Evolutionary conservation across 2,113 vertebrate species (phyloP).

Genomic region (Mesocricetus auratus): DNA sequence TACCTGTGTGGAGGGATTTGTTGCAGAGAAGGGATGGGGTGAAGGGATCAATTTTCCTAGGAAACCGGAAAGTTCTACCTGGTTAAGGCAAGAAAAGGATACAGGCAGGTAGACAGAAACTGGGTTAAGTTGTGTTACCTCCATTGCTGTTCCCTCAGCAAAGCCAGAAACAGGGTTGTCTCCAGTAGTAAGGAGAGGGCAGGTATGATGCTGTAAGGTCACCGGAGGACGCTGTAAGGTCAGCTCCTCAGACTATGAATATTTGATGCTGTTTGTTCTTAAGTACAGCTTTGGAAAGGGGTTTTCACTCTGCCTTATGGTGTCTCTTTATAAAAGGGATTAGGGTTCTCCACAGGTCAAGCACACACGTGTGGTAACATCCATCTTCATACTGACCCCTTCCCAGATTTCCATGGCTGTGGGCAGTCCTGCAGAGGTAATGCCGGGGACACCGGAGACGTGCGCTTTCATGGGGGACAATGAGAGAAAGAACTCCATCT

Average conservation of each 20-base stretch:
- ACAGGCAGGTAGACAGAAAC: neutral
- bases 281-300: neutral
- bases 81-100: rapidly evolving
- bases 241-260: neutral
- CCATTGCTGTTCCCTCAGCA: neutral
- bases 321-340: neutral
- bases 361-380: neutral
- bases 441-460: neutral
- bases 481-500: neutral
- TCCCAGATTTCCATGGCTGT: neutral
- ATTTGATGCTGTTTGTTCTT: neutral
- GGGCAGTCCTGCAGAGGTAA: neutral
- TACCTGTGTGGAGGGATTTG: neutral
- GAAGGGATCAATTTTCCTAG: neutral
- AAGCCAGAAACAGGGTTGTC: neutral
- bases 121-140: no score
- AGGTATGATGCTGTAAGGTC: neutral
- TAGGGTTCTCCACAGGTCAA: neutral
- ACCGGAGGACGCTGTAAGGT: neutral
- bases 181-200: no score
- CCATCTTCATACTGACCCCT: neutral
- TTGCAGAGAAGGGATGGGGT: neutral
- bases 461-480: neutral
- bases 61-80: neutral
- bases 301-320: neutral